A percentile compares a stretch with the other conserved stretches of the same genome.
These are phyloP conservation scores for Dendrolimus punctatus DNA, from an alignment of 1,140 invertebrate species.

Conservation along the genomic window DNA sequence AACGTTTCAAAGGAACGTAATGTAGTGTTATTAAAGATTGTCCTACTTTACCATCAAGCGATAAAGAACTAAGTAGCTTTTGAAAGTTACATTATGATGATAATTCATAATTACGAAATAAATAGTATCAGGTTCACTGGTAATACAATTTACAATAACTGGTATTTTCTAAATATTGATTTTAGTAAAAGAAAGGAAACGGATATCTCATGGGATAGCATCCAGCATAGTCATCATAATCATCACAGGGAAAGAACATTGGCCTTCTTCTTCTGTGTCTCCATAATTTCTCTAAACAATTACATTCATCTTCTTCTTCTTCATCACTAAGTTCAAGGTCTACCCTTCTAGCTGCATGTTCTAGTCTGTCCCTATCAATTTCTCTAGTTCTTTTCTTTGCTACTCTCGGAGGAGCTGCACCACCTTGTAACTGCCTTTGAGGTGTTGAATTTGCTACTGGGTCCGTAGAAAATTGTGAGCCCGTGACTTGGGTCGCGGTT, in stretches of 20 bases:
- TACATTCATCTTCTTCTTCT: constrained; percentile 5
- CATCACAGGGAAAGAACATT: constrained; percentile 1
- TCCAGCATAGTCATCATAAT: constrained; percentile 3
- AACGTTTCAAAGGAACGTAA: no score
- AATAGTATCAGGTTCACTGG: neutral
- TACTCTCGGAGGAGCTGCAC: neutral
- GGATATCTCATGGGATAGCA: constrained; percentile 2
- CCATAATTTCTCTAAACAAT: constrained; percentile 1
- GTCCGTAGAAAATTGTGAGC: no score
- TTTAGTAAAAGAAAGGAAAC: neutral
- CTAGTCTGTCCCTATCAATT: neutral
- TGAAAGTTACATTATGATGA: neutral
- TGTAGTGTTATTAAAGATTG: no score
- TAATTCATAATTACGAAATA: neutral
- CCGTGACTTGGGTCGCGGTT: no score
- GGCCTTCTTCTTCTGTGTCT: constrained; percentile 1
- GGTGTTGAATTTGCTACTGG: constrained; percentile 1
- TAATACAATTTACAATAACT: neutral
- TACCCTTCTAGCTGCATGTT: neutral
- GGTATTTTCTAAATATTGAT: neutral
- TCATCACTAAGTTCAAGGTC: neutral
- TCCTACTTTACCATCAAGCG: no score
- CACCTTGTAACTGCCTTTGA: neutral
- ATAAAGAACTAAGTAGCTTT: neutral
- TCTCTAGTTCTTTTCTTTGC: neutral